Evolutionary conservation across 2,888 invertebrate species (phyloP).

Genomic region (Gortyna flavago): DNA sequence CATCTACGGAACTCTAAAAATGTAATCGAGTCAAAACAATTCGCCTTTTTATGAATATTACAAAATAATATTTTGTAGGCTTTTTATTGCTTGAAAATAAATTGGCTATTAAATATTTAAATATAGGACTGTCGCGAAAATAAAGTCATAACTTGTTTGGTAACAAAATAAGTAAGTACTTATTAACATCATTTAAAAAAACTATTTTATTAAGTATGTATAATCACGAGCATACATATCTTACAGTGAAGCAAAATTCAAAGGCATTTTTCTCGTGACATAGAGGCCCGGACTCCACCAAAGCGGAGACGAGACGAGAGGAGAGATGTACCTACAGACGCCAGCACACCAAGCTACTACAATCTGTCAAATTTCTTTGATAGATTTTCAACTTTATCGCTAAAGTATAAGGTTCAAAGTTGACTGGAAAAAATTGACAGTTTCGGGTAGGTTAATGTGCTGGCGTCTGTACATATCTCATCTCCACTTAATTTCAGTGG

Average conservation of each 20-base stretch:
- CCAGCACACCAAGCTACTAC: too few relatives aligned
- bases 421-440: too few relatives aligned
- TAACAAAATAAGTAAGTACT: not conserved
- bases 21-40: not conserved
- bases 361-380: too few relatives aligned
- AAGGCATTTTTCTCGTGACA: not conserved
- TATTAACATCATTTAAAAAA: not conserved
- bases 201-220: too few relatives aligned
- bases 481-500: not conserved
- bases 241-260: not conserved
- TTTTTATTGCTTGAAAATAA: constrained; percentile 9
- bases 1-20: not conserved
- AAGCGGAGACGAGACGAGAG: not conserved
- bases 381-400: too few relatives aligned
- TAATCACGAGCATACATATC: too few relatives aligned
- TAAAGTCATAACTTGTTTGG: not conserved
- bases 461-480: too few relatives aligned
- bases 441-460: too few relatives aligned
- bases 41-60: constrained; percentile 2
- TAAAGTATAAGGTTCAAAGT: too few relatives aligned
- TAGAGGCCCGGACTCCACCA: not conserved
- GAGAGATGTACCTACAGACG: too few relatives aligned
- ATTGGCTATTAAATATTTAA: not conserved
- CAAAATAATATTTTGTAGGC: not conserved
- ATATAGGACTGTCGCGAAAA: not conserved